Percentiles rank a stretch among this genome's conserved stretches.
These are phyloP conservation scores for Pseudoips prasinana DNA, from an alignment of 2,888 invertebrate species.

Conservation along the genomic window DNA sequence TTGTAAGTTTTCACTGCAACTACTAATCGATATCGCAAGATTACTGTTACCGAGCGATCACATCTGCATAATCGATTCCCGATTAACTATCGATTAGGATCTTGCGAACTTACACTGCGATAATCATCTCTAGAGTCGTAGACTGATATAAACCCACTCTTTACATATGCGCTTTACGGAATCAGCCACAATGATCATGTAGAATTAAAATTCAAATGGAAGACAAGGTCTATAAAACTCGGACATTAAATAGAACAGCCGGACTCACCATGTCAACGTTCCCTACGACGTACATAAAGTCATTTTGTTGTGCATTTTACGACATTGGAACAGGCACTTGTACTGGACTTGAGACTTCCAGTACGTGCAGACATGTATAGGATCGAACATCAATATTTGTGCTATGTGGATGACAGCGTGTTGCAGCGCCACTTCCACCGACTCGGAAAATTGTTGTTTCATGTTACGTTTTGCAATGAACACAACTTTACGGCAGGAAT, in stretches of 20 bases:
- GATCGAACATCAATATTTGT: slow-evolving; percentile 29
- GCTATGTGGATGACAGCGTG: slow-evolving; percentile 26
- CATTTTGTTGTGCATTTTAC: slow-evolving; percentile 63
- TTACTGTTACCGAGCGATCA: slow-evolving; percentile 21
- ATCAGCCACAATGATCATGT: slow-evolving; percentile 47
- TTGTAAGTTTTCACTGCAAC: slow-evolving; percentile 15
- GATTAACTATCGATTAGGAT: slow-evolving; percentile 36
- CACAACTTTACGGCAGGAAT: slow-evolving; percentile 60
- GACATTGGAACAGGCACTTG: slow-evolving; percentile 44
- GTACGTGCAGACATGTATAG: slow-evolving; percentile 30
- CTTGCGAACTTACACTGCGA: slow-evolving; percentile 37
- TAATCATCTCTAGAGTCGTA: slow-evolving; percentile 29
- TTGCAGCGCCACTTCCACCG: slow-evolving; percentile 44
- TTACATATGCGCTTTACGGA: slow-evolving; percentile 36
- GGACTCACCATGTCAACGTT: slow-evolving; percentile 46
- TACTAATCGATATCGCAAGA: slow-evolving; percentile 26
- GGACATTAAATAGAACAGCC: slow-evolving; percentile 54
- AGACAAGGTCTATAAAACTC: slow-evolving; percentile 56
- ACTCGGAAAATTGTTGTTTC: slow-evolving; percentile 54
- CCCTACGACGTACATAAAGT: slow-evolving; percentile 45
- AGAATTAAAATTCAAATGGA: slow-evolving; percentile 62
- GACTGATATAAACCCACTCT: slow-evolving; percentile 30
- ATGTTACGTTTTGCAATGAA: slow-evolving; percentile 47
- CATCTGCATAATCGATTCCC: slow-evolving; percentile 35
- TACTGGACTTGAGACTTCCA: slow-evolving; percentile 29